Percentiles rank a stretch among this genome's conserved stretches.
Evolutionary conservation across 92 coral and sea anemone genomes (phyloP).

Genomic region (Heteractis magnifica): DNA sequence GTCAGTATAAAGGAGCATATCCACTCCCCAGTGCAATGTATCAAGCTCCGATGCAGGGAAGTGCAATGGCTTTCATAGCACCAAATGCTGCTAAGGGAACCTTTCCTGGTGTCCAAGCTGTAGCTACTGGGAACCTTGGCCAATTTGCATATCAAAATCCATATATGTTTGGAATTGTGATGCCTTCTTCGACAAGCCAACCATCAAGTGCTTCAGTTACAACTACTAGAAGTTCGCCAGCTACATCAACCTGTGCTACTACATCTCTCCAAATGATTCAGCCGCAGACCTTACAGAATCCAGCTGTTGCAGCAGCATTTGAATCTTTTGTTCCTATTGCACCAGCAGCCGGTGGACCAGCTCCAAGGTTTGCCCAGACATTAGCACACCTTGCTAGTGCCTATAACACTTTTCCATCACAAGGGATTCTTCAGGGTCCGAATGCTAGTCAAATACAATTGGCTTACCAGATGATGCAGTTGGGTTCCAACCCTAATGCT

Average conservation of each 20-base stretch:
- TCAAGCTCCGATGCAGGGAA: conserved; percentile 62
- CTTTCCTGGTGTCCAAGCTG: conserved; percentile 46
- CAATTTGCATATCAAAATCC: conserved; percentile 66
- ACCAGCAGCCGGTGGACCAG: conserved; percentile 88
- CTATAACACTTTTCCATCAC: conserved; percentile 76
- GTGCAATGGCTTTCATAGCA: conserved; percentile 62
- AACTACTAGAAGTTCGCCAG: conserved; percentile 53
- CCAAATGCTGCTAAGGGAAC: conserved; percentile 50
- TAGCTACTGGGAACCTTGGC: conserved; percentile 32
- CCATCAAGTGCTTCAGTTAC: conserved; percentile 43
- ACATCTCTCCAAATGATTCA: conserved; percentile 55
- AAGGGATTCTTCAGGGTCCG: conserved; percentile 54
- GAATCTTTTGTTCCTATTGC: conserved; percentile 97
- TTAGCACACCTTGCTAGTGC: conserved; percentile 94
- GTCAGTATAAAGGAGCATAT: conserved; percentile 77
- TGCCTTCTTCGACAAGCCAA: conserved; percentile 69
- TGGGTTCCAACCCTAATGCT: conserved; percentile 39
- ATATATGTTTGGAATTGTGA: conserved; percentile 83
- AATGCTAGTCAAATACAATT: conserved; percentile 66
- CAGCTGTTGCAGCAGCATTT: conserved; percentile 98
- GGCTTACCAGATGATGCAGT: conserved; percentile 82
- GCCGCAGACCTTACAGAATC: conserved; percentile 41
- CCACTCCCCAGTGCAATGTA: conserved; percentile 75
- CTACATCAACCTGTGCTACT: conserved; percentile 55
- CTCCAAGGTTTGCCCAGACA: conserved; percentile 84